Base-by-base conservation (phyloP, 2,797 vertebrate species). In the Clarias fuscus region DNA sequence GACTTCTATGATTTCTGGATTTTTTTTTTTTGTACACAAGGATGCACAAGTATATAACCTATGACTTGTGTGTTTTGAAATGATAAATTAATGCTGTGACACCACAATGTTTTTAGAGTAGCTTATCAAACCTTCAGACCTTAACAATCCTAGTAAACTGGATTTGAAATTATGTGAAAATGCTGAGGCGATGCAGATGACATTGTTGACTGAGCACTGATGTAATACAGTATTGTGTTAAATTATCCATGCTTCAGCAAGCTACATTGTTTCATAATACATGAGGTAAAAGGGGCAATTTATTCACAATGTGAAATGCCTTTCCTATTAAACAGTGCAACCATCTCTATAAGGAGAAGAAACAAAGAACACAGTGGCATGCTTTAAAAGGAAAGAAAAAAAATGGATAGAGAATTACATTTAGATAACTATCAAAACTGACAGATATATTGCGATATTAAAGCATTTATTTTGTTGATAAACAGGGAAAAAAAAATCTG, bases 161-260 rank as follows among this genome's bases (percentile, higher is more conserved):
- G 18, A 65, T 18, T 61, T 83, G 27, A 83, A 86, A 86, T 84
- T 48, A 82, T 86, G 67, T 82, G 59, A 22, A 81, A 58, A 88
- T 64, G 77, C 53, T 30, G 67, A 88, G 61, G 40, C 62, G 59
- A 62, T 84, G 86, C 86, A 81, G 83, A 88, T 81, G 78, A 82
- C 77, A 65, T 82, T 90, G 83, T 85, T 86, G 88, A 88, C 83
- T 83, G 85, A 88, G 78, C 62, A 72, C 83, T 81, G 79, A 87
- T 86, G 82, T 85, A 83, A 72, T 84, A 67, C 86, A 86, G 62
- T 80, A 79, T 33, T 84, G 85, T 40, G 83, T 61, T 84, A 88
- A 88, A 88, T 88, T 86, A 85, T 88, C 76, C 77, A 88, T 84
- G 76, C 85, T 83, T 84, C 71, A 84, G 76, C 86, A 86, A 85